phyloP scores from a whole-genome alignment of 2,797 vertebrate genomes.

The Halcyon smyrnensis region DNA sequence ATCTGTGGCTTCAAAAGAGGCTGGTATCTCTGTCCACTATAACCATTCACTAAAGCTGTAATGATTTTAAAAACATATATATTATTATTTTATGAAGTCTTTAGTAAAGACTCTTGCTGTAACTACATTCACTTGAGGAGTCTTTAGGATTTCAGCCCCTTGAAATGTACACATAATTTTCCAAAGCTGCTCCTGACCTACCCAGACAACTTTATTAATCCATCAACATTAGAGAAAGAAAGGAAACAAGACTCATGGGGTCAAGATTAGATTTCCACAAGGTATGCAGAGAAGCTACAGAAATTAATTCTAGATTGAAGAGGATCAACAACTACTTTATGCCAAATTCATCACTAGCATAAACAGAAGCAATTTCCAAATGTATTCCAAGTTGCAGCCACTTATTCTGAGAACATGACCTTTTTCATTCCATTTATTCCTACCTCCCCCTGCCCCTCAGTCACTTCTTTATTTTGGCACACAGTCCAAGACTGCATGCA shows the following conservation, averaged over 20 bases:
- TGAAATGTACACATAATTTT: background rate
- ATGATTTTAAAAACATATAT: background rate
- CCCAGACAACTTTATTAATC: background rate
- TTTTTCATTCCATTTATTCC: background rate
- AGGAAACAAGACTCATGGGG: background rate
- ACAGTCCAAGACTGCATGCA: background rate
- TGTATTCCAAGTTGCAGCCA: background rate
- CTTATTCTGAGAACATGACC: constrained; percentile 18
- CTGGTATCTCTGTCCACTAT: background rate
- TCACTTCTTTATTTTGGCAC: constrained; percentile 23
- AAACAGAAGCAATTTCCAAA: constrained; percentile 14
- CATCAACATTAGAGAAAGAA: background rate
- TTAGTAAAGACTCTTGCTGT: background rate
- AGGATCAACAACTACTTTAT: background rate
- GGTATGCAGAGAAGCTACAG: background rate
- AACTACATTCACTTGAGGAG: background rate
- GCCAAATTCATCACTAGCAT: background rate
- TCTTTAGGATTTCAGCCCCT: background rate
- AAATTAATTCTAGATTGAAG: background rate
- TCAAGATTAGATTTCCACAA: background rate
- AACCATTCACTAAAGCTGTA: background rate
- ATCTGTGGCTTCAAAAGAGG: background rate
- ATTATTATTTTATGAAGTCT: background rate
- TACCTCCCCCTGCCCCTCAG: background rate
- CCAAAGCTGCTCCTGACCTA: background rate